Conservation (phyloP, 2,113 vertebrate species). For the Solenodon paradoxus region DNA sequence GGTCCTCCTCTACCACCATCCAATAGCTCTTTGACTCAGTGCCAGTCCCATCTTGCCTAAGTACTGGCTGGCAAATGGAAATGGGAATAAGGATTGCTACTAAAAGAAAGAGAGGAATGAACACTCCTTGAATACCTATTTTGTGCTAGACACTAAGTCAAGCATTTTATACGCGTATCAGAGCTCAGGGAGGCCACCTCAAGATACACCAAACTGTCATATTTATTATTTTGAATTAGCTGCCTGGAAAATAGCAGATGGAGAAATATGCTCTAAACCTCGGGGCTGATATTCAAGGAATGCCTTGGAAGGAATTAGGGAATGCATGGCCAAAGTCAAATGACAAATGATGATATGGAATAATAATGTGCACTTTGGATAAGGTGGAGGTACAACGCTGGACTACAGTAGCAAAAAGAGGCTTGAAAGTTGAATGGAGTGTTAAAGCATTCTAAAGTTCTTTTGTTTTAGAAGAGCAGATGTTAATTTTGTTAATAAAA, state of each 20-base stretch:
- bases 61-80: neutral
- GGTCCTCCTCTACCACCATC: neutral
- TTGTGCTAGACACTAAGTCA: neutral
- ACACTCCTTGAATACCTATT: neutral
- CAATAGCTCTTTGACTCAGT: neutral
- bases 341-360: neutral
- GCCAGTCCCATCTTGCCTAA: neutral
- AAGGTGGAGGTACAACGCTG: neutral
- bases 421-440: neutral
- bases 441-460: neutral
- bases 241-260: too few relatives aligned
- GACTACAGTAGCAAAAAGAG: neutral
- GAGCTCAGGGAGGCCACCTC: neutral
- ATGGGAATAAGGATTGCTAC: neutral
- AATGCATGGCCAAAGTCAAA: neutral
- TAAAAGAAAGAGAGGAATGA: neutral
- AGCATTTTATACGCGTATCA: neutral
- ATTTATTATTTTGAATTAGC: neutral
- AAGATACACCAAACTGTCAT: neutral
- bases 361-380: neutral
- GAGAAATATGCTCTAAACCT: too few relatives aligned
- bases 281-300: neutral
- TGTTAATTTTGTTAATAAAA: neutral
- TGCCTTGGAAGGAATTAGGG: neutral
- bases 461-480: neutral